Base-by-base conservation (phyloP, 2,888 invertebrate genomes). In the Argynnis bischoffii region DNA sequence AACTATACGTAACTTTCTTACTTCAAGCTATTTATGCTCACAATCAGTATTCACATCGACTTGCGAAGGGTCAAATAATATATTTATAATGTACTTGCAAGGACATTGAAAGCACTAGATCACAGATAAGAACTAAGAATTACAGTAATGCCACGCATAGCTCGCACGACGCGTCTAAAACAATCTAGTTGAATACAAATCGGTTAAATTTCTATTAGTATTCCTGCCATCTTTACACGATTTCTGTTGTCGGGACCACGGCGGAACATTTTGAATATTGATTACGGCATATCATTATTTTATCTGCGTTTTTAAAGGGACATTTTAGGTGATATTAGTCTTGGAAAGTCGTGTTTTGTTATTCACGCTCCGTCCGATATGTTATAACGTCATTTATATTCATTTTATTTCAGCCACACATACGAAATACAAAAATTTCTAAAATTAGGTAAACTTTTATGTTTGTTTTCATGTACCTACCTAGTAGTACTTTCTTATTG, bases 211-310 rank as follows among this genome's bases (percentile, higher is more conserved):
- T 72, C 75, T 79, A 78, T 91, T 89, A 80, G 88, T 89, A 91
- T 91, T 87, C 91, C 74, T 75, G 71, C 74, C 83, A 79, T 78
- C 80, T 77, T 75, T 80, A 81, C 90, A 91, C 91, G 90, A 90
- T 90, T 89, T 89, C 90, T 89, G 87, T 86, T 82, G 85, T 83
- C 85, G 82, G 81, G 83, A 80, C 86, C 80, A 78, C 75, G 84
- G 79, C 78, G 78, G 80, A 80, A 79, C 86, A 80, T 85, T 86
- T 88, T 85, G 90, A 89, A 92, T 92, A 90, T 89, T 91, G 89
- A 92, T 90, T 82, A 84, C 66, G 64, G 57, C 65, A 71, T 70
- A 72, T 72, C 73, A 75, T 76, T 75, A 76, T 78, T 74, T 75
- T 72, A 77, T 75, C 72, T 74, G 55, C 4, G 16, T 31, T 54